phyloP scores from a whole-genome alignment of 23 tunicate species.

The Ascidia mentula region DNA sequence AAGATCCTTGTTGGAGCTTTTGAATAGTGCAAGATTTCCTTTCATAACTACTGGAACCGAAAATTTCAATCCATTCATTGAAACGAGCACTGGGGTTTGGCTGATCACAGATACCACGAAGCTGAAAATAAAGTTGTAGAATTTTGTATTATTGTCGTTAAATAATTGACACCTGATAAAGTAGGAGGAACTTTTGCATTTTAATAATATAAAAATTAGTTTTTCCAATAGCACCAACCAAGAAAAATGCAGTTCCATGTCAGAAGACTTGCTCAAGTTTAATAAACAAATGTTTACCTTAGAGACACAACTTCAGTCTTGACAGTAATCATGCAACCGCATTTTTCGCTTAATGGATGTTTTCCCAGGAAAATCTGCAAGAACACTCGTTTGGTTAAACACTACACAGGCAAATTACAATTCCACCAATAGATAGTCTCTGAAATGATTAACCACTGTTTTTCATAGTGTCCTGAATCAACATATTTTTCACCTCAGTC shows the following conservation, averaged over 20 bases:
- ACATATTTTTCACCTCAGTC: conserved; percentile 21
- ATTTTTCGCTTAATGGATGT: not conserved
- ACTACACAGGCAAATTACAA: too few relatives aligned
- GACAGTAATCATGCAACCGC: not conserved
- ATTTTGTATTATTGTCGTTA: too few relatives aligned
- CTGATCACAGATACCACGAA: not conserved
- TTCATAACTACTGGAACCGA: conserved; percentile 18
- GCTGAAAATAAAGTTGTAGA: too few relatives aligned
- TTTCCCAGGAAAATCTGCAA: not conserved
- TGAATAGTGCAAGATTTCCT: not conserved
- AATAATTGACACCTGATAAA: too few relatives aligned
- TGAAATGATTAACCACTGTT: not conserved
- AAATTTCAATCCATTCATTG: conserved; percentile 7
- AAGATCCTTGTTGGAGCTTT: not conserved
- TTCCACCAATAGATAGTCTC: too few relatives aligned
- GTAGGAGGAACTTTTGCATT: too few relatives aligned
- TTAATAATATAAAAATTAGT: too few relatives aligned
- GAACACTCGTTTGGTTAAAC: not conserved
- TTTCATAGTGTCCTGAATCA: not conserved
- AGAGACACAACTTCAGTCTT: not conserved
- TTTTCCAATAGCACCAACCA: not conserved
- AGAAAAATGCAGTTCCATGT: not conserved
- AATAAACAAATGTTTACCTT: too few relatives aligned
- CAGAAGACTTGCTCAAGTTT: not conserved
- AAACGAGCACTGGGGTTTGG: conserved; percentile 18